Base-by-base conservation (phyloP, 2,113 vertebrate species). In the Coptodon rendalli region DNA sequence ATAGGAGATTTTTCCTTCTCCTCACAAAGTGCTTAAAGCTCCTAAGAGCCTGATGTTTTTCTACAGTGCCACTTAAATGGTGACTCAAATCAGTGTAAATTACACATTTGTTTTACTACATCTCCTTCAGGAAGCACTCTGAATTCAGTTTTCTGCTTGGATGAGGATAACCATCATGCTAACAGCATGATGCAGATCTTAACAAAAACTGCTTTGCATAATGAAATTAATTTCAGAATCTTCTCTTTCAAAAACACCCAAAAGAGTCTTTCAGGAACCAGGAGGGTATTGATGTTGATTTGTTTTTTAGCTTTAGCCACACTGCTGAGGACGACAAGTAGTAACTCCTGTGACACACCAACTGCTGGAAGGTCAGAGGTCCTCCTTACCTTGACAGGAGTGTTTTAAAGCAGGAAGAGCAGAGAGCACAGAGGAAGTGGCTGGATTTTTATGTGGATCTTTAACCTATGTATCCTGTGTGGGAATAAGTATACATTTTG, bases 331-430 rank as follows among this genome's bases (percentile, higher is more conserved):
- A 24, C 6, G 14, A 68, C 4, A 6, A 11, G 52, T 17, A 63
- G 43, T 80, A 86, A 86, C 43, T 80, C 22, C 73, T 43, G 81
- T 17, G 9, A 83, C 34, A 50, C 54, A 54, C 52, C 34, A 9
- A 80, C 81, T 48, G 81, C 84, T 63, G 81, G 24, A 68, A 78
- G 82, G 84, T 81, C 59, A 83, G 50, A 88, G 73, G 88, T 79
- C 61, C 2, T 36, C 29, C 9, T 80, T 61, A 88, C 83, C 57
- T 66, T 29, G 54, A 89, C 85, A 59, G 82, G 43, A 63, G 38
- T 73, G 85, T 87, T 82, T 73, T 84, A 86, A 78, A 84, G 56
- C 84, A 83, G 86, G 54, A 71, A 87, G 71, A 86, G 24, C 38
- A 43, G 29, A 11, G 66, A 63, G 17, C 9, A 5, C 68, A 86